Evolutionary conservation across 2,113 vertebrate species (phyloP).

Genomic region (Camelus bactrianus): DNA sequence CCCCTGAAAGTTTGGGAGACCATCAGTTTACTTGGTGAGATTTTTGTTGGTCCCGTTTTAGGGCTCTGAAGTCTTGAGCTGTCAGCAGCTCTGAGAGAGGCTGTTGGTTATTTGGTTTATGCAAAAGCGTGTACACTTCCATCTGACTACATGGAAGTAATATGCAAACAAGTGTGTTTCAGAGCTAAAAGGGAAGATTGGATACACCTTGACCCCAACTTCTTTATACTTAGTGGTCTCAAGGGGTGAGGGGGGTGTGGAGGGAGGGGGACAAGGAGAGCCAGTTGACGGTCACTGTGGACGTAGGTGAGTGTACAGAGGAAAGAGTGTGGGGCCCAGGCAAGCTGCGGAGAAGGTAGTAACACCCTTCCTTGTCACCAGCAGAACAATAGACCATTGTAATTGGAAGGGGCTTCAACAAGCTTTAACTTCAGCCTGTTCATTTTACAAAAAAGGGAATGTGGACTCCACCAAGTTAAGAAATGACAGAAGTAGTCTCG

Average conservation of each 20-base stretch:
- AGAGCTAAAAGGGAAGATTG: neutral
- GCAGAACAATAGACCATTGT: too few relatives aligned
- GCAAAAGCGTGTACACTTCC: neutral
- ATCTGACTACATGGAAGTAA: neutral
- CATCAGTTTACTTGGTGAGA: neutral
- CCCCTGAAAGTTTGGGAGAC: neutral
- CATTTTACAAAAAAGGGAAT: neutral
- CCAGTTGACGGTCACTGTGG: neutral
- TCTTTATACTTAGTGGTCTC: neutral
- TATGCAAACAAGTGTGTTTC: neutral
- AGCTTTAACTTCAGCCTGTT: neutral
- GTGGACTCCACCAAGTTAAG: neutral
- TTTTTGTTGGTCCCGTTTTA: neutral
- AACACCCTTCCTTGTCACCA: neutral
- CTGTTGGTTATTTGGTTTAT: neutral
- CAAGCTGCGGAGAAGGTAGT: neutral
- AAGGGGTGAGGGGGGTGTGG: too few relatives aligned
- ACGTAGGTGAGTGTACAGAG: neutral
- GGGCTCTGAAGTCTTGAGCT: neutral
- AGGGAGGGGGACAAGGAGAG: too few relatives aligned
- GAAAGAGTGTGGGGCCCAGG: neutral
- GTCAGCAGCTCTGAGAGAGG: neutral
- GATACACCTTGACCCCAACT: neutral
- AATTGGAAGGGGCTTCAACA: neutral
- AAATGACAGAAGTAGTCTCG: neutral